Evolutionary conservation across 2,888 invertebrate genomes (phyloP), one percentile per base, ranked within the genome.

Genomic region (Dione juno): DNA sequence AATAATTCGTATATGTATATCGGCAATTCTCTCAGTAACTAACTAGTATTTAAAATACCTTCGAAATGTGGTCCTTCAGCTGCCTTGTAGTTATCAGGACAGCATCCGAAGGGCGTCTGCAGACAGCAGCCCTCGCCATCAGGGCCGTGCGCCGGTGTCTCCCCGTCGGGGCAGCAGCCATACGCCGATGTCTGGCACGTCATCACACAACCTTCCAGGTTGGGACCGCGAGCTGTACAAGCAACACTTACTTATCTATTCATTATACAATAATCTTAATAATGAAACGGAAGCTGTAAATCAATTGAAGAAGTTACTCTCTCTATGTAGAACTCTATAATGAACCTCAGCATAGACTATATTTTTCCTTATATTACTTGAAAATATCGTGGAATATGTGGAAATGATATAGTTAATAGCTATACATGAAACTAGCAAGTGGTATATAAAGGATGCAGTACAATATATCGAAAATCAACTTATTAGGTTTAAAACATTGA

Each of bases 91-190:
- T 98, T 97, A 82, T 99, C 98, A 0, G 97, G 97, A 80, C 99
- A 99, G 87, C 99, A 99, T n/a, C 98, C 97, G 83, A 94, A 96
- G 5, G 94, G 89, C 3, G 95, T 92, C 37, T 94, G 94, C 61
- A 97, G 87, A 79, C 97, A 98, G 82, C 97, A 98, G 0, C 98
- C 99, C 86, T 97, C 97, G 54, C 94, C 90, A 77, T 95, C 95
- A 0, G 95, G 95, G 2, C 99, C 99, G 80, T 97, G 97, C 1
- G 99, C 97, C 0, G 97, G 95, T 0, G 97, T 97, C 78, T 94
- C 88, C 3, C 95, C 95, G 83, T 99, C 98, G 1, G 95, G 94
- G 81, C 99, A 99, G 84, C 99, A 99, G 6, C 99, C 98, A 84
- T 95, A 96, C 0, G 94, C 93, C 40, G 96, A 95, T 1, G 94